Conservation (phyloP, 2,797 vertebrate species). For the Stomatorhinus walkeri region DNA sequence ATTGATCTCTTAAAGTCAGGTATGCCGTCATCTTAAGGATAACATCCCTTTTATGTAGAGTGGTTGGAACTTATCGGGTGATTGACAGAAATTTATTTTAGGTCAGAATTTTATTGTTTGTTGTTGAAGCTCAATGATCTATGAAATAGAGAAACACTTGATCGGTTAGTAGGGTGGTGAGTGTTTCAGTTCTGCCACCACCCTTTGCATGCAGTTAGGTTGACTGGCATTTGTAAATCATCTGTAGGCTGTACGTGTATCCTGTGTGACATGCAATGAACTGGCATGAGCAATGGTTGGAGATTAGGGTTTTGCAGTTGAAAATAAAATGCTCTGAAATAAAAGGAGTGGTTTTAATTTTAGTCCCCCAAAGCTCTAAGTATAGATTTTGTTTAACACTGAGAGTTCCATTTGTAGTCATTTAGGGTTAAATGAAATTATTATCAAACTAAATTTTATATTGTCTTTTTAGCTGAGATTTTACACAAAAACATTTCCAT, state of each 20-base stretch:
- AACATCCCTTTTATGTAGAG: neutral
- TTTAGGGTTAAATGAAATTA: neutral
- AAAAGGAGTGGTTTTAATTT: neutral
- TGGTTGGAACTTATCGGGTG: neutral
- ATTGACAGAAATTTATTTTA: neutral
- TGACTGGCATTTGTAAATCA: neutral
- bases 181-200: neutral
- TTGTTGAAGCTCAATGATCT: neutral
- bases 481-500: neutral
- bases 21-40: neutral
- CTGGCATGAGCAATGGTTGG: neutral
- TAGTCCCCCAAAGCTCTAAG: neutral
- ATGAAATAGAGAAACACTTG: neutral
- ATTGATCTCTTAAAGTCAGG: neutral
- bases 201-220: neutral
- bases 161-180: neutral
- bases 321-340: neutral
- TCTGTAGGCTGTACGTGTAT: neutral
- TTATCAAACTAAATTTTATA: neutral
- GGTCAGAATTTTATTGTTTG: neutral
- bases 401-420: neutral
- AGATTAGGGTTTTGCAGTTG: neutral
- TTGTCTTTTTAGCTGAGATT: neutral
- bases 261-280: neutral
- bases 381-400: neutral